These are phyloP conservation scores for Peromyscus melanophrys DNA, from an alignment of 2,797 vertebrate genomes.

Conservation along the genomic window DNA sequence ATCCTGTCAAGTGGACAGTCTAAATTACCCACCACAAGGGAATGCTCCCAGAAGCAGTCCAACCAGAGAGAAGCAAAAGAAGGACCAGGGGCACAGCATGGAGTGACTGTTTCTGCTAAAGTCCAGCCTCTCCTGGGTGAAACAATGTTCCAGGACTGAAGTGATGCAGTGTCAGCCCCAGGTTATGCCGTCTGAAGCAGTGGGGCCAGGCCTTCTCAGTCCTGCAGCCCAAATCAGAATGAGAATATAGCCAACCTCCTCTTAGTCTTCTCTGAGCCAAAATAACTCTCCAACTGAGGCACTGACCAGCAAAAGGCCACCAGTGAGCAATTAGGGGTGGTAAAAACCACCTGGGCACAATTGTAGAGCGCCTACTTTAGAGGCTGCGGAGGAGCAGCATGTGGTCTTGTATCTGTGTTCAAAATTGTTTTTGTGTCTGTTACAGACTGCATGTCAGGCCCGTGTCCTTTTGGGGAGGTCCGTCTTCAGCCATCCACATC, in stretches of 20 bases:
- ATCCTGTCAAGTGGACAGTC: not conserved
- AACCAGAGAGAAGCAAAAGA: not conserved
- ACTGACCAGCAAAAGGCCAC: not conserved
- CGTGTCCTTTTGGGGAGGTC: constrained; percentile 89
- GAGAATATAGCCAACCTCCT: not conserved
- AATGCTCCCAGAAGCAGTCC: not conserved
- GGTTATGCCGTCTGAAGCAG: not conserved
- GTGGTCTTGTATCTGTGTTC: not conserved
- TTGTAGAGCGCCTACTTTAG: not conserved
- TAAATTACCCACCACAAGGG: not conserved
- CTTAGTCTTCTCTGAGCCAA: not conserved
- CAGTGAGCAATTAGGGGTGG: not conserved
- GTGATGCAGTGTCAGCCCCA: not conserved
- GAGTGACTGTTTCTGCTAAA: not conserved
- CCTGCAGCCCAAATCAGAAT: not conserved
- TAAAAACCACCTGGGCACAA: not conserved
- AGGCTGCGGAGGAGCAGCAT: not conserved
- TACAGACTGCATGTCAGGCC: constrained; percentile 89
- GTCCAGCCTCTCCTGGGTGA: not conserved
- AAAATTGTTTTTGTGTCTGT: constrained; percentile 40
- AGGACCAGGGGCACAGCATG: not conserved
- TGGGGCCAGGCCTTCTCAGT: not conserved
- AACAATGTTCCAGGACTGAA: not conserved
- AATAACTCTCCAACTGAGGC: not conserved
- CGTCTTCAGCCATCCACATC: constrained; percentile 87